These are phyloP conservation scores for Myotis vivesi DNA, from an alignment of 2,797 vertebrate genomes.

Conservation along the genomic window DNA sequence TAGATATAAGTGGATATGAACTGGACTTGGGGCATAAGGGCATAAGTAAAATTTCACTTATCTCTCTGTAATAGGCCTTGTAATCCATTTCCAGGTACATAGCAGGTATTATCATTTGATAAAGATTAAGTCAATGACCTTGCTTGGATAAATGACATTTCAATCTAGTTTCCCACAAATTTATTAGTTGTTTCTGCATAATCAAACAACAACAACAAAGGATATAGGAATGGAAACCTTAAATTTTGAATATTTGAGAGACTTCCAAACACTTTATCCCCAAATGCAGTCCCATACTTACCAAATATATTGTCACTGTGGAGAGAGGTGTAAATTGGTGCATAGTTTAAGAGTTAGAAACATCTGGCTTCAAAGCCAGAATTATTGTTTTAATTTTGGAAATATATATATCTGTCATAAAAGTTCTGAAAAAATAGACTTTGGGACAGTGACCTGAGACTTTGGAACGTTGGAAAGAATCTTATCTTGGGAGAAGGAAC, in stretches of 20 bases:
- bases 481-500: neutral
- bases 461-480: neutral
- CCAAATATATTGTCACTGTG: neutral
- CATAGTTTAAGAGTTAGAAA: conserved; percentile 6
- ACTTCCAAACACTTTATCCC: neutral
- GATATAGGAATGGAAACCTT: neutral
- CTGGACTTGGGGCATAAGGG: neutral
- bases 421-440: neutral
- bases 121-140: conserved; percentile 11
- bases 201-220: neutral
- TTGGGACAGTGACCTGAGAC: neutral
- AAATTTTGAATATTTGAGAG: neutral
- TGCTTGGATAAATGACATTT: conserved; percentile 40
- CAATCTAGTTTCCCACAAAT: neutral
- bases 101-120: neutral
- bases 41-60: conserved; percentile 3
- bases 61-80: neutral
- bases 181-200: neutral
- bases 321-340: neutral
- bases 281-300: neutral
- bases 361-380: neutral
- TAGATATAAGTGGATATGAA: neutral
- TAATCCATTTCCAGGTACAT: neutral
- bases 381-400: neutral
- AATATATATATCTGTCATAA: neutral